Evolutionary conservation across 1,140 invertebrate genomes (phyloP), one percentile per base, ranked within the genome.

Genomic region (Asobara japonica): DNA sequence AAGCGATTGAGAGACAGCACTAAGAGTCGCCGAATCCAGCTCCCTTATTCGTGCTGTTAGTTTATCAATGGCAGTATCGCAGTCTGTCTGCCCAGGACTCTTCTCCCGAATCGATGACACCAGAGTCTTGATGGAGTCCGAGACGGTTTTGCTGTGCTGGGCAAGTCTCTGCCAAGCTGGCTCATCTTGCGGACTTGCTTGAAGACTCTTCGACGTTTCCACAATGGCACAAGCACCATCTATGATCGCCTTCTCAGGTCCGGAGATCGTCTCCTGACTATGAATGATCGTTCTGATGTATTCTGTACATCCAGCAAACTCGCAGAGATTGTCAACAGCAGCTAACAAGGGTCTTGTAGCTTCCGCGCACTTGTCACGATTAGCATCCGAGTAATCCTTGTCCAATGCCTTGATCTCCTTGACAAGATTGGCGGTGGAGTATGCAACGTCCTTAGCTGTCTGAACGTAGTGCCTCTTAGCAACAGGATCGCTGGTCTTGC

Each of bases 391-490:
- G 78, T 96, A 97, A 82, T 97, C 93, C 60, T 91, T 90, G 86
- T 98, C 97, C 16, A 97, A 87, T 0, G 93, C 92, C 88, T 99
- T 99, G 72, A 99, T 98, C 82, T 97, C 95, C 85, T 96, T 97
- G 0, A 99, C 97, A 5, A 99, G 89, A 76, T 92, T 92, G 0
- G 97, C 95, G 2, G 98, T 99, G 3, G 95, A 96, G 86, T 97
- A 98, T 20, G 98, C 98, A 0, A 99, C 97, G 82, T 98, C 96
- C 84, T 98, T 98, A 25, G 97, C 97, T 72, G 96, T 95, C 82
- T 99, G 96, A 16, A 99, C 97, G 86, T 99, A 99, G 82, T 99
- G 97, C 72, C 97, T 88, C 86, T 98, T 98, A 38, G 96, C 95
- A 20, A 96, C 95, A 0, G 97, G 95, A 87, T 99, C 98, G 64